phyloP scores from a whole-genome alignment of 2,888 invertebrate species.

The Orchestes rusci region DNA sequence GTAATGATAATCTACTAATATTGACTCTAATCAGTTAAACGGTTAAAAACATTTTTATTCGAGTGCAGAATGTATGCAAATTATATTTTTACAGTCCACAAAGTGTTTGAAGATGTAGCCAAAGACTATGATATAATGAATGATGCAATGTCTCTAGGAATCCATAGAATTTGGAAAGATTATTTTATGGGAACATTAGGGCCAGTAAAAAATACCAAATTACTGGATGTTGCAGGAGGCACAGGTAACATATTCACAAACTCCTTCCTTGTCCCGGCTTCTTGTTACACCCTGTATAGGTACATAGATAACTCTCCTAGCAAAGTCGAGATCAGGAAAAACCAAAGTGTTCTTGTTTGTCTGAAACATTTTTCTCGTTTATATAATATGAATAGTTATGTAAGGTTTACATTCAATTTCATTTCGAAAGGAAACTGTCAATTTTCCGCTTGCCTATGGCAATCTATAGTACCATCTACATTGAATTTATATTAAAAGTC shows the following conservation, averaged over 20 bases:
- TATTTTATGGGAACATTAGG: constrained; percentile 74
- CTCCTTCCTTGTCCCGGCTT: too few species aligned
- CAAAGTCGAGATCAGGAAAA: too few species aligned
- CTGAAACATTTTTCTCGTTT: too few species aligned
- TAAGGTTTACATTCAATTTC: too few species aligned
- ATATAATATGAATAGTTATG: too few species aligned
- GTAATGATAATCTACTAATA: constrained; percentile 43
- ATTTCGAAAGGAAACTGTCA: too few species aligned
- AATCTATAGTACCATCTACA: neutral
- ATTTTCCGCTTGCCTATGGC: neutral
- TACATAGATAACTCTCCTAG: neutral
- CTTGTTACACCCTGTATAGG: neutral
- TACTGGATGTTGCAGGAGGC: constrained; percentile 97
- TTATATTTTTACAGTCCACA: constrained; percentile 57
- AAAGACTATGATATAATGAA: constrained; percentile 95
- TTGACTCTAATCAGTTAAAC: neutral
- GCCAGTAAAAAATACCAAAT: constrained; percentile 65
- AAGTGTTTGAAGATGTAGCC: constrained; percentile 93
- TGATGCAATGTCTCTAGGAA: constrained; percentile 92
- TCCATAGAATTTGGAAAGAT: constrained; percentile 97
- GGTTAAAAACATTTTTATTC: neutral
- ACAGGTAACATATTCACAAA: constrained; percentile 69
- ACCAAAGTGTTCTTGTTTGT: neutral
- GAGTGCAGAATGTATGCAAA: neutral
- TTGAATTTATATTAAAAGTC: too few species aligned